These are phyloP conservation scores for Aphis gossypii DNA, from an alignment of 1,140 invertebrate genomes.

Conservation along the genomic window DNA sequence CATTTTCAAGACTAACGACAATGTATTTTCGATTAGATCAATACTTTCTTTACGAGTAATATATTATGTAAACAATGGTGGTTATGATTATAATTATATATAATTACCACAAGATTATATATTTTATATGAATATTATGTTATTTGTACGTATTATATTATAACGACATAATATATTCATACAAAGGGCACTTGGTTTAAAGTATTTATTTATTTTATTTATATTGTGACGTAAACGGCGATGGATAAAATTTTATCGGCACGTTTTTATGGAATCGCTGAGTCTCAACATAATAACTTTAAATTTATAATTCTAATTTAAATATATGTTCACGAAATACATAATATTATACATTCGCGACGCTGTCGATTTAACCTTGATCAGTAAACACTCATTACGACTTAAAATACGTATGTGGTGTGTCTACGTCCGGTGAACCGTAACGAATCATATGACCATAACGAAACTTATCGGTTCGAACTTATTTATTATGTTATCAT, in stretches of 20 bases:
- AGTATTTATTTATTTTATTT: background rate
- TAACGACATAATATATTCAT: background rate
- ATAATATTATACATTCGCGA: background rate
- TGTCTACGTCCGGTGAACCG: background rate
- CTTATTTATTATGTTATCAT: background rate
- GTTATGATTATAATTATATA: background rate
- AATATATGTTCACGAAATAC: background rate
- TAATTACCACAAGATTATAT: background rate
- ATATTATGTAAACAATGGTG: background rate
- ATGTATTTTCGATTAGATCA: background rate
- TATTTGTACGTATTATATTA: slow-evolving; percentile 19
- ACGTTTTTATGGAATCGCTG: background rate
- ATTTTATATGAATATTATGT: background rate
- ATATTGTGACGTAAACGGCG: background rate
- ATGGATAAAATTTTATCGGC: background rate
- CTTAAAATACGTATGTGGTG: background rate
- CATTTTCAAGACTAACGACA: background rate
- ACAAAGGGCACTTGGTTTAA: background rate
- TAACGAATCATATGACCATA: background rate
- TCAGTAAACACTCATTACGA: background rate
- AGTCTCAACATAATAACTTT: background rate
- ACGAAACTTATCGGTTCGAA: background rate
- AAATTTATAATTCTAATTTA: background rate
- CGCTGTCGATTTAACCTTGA: background rate
- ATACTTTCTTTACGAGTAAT: background rate